Conservation (phyloP, 2,113 vertebrate species). For the Stictonetta naevosa region DNA sequence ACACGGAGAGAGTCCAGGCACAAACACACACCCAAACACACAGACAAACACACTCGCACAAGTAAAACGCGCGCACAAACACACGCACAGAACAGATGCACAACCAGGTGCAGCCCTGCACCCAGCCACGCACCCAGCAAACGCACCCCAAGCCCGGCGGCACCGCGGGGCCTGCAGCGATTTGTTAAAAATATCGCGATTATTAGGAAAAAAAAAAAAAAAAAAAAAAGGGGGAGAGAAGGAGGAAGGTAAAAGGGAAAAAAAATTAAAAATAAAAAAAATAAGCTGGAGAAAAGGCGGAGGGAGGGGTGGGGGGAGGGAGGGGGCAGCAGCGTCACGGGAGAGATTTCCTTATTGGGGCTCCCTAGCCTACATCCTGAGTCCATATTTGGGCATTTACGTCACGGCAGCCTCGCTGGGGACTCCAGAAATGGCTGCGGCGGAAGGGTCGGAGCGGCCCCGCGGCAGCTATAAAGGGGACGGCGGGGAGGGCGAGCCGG, state of each 20-base stretch:
- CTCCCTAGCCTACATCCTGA: slow-evolving; percentile 94
- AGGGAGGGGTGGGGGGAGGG: background rate
- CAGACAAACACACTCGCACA: too few species aligned
- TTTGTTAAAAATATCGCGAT: slow-evolving; percentile 29
- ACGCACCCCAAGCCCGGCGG: background rate
- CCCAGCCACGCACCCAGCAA: too few species aligned
- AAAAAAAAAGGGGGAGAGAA: background rate
- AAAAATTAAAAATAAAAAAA: too few species aligned
- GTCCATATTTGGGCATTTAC: slow-evolving; percentile 98
- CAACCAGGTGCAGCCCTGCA: too few species aligned
- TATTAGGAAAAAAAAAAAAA: background rate
- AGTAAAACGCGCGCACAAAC: background rate
- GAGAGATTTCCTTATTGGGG: slow-evolving; percentile 90
- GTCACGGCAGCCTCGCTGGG: slow-evolving; percentile 88
- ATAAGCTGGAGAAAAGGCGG: background rate
- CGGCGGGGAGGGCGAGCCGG: slow-evolving; percentile 59
- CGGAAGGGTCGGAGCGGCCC: slow-evolving; percentile 85
- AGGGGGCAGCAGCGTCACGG: slow-evolving; percentile 79
- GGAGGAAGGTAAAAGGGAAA: too few species aligned
- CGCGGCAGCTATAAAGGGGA: slow-evolving; percentile 89
- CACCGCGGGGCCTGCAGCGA: background rate
- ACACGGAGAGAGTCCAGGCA: background rate
- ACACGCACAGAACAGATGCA: background rate
- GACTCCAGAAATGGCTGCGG: slow-evolving; percentile 97
- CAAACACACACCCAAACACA: too few species aligned